These are phyloP conservation scores for Aulostomus chinensis DNA, from an alignment of 2,797 vertebrate genomes.

Conservation along the genomic window DNA sequence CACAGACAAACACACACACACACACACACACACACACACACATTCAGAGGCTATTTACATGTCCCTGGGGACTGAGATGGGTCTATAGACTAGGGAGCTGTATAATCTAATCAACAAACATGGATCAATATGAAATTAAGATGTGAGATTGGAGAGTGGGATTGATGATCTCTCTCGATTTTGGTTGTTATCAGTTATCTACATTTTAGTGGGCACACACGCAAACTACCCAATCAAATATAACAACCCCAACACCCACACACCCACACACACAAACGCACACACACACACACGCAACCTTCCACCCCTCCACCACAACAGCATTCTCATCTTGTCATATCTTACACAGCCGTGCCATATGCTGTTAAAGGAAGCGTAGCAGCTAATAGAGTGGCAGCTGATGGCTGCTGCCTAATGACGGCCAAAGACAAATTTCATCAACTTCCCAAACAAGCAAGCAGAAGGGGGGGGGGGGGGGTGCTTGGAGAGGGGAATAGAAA, in stretches of 20 bases:
- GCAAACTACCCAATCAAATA: constrained; percentile 21
- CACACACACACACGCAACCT: background rate
- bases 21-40: constrained; percentile 14
- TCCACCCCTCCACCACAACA: constrained; percentile 19
- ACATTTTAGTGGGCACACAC: constrained; percentile 11
- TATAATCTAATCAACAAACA: constrained; percentile 48
- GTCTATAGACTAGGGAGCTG: constrained; percentile 38
- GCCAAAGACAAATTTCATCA: constrained; percentile 82
- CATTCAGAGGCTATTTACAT: constrained; percentile 51
- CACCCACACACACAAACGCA: no score
- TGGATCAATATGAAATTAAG: constrained; percentile 64
- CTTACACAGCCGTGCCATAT: constrained; percentile 78
- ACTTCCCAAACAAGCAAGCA: constrained; percentile 73
- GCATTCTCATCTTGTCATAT: constrained; percentile 81
- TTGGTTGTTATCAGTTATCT: constrained; percentile 17
- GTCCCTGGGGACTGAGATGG: constrained; percentile 36
- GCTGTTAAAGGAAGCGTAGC: constrained; percentile 79
- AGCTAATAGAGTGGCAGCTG: constrained; percentile 81
- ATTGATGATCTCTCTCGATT: constrained; percentile 22
- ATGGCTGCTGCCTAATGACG: constrained; percentile 77
- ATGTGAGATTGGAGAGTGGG: constrained; percentile 32
- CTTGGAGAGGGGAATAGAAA: background rate
- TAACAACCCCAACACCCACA: no score
- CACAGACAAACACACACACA: no score
- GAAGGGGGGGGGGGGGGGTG: background rate